Base-by-base conservation (phyloP, 2,888 invertebrate genomes). In the Drosophila acutilabella region DNA sequence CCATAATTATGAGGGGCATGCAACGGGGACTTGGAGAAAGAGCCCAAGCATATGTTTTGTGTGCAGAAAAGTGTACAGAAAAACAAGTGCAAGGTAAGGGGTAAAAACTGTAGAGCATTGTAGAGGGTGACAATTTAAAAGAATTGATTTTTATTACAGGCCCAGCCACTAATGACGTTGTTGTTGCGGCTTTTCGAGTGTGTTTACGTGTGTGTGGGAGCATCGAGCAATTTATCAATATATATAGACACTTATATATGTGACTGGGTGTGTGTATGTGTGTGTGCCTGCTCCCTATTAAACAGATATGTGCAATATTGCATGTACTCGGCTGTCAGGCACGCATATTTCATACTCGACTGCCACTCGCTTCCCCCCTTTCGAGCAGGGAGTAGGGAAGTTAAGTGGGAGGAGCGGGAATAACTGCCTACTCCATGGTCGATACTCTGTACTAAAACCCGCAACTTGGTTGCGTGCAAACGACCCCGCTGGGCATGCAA, bases 91-190 rank as follows among this genome's bases (percentile, higher is more conserved):
- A 51, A 47, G n/a, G 47, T 30, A 36, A 36, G 30, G 36, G n/a
- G 36, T 56, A 41, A 40, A 56, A 62, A 78, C 47, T 30, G 30
- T 14, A 51, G 36, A 16, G 48, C 74, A n/a, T 64, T 53, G 64
- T n/a, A n/a, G n/a, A n/a, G 71, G 68, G 66, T 76, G 80, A 71
- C 76, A 82, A 76, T 82, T 80, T 83, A 80, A 82, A 82, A 82
- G 65, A 80, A 82, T 82, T 82, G 80, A 80, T 80, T 80, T 80
- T 82, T 80, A 76, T 82, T 74, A 54, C 83, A 65, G 60, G 53
- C 54, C 47, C 58, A 44, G 53, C 77, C 80, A 73, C 85, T 81
- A 80, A 80, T 80, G 74, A 84, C 71, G 78, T 53, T 83, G 81
- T 73, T 80, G 67, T 64, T 80, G 77, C 60, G 72, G 72, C 59